Evolutionary conservation across 2,113 vertebrate species (phyloP).

Genomic region (Sprattus sprattus): DNA sequence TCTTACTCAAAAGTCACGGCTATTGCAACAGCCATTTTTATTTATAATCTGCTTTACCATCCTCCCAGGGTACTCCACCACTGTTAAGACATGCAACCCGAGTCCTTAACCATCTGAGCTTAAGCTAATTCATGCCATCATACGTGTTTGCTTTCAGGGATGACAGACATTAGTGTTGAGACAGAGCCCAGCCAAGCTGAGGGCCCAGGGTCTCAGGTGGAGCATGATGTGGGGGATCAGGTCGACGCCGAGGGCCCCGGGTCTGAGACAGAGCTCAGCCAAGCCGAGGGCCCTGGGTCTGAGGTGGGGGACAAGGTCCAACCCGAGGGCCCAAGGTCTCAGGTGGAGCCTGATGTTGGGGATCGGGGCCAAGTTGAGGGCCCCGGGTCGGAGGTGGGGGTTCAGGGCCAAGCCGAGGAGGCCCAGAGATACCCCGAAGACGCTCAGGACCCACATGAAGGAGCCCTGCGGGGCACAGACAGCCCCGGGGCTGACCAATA

Average conservation of each 20-base stretch:
- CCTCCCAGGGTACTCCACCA: background rate
- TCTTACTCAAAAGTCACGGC: too few relatives aligned
- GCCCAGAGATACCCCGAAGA: constrained; percentile 48
- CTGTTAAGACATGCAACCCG: background rate
- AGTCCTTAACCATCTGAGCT: background rate
- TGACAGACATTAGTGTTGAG: constrained; percentile 76
- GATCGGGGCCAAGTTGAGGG: constrained; percentile 55
- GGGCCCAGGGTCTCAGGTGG: constrained; percentile 52
- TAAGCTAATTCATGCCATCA: constrained; percentile 47
- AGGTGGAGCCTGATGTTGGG: too few relatives aligned
- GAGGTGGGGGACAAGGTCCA: too few relatives aligned
- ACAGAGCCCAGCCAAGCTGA: constrained; percentile 52
- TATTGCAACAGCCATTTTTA: too few relatives aligned
- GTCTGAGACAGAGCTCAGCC: constrained; percentile 53
- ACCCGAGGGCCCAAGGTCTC: constrained; percentile 21
- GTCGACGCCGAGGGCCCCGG: too few relatives aligned
- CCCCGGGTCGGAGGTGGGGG: constrained; percentile 55
- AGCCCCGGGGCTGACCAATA: constrained; percentile 29
- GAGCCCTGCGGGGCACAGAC: constrained; percentile 40
- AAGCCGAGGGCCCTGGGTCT: constrained; percentile 57
- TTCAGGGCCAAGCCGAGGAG: constrained; percentile 48
- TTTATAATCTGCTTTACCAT: too few relatives aligned
- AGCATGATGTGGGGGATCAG: too few relatives aligned
- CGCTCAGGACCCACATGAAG: constrained; percentile 11
- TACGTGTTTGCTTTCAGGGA: constrained; percentile 71